Conservation (phyloP, 2,888 invertebrate species). For the Parnassius apollo region DNA sequence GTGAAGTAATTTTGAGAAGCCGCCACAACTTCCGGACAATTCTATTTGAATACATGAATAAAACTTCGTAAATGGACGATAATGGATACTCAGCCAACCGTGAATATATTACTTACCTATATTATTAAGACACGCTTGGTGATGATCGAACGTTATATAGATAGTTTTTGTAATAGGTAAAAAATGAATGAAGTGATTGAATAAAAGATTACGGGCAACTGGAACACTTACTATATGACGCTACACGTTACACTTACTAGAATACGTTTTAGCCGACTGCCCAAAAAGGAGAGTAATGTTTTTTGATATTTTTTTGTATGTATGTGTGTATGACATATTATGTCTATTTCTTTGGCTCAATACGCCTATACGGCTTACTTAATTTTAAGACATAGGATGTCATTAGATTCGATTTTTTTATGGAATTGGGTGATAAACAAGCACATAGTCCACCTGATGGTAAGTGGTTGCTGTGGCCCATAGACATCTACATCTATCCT, state of each 20-base stretch:
- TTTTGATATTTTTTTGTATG: too few relatives aligned
- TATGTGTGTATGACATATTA: too few relatives aligned
- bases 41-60: slow-evolving; percentile 59
- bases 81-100: slow-evolving; percentile 54
- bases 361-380: too few relatives aligned
- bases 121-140: slow-evolving; percentile 18
- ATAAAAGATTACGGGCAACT: slow-evolving; percentile 1
- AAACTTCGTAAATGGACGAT: slow-evolving; percentile 51
- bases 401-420: too few relatives aligned
- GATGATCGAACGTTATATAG: not conserved
- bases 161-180: slow-evolving; percentile 7
- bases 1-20: slow-evolving; percentile 56
- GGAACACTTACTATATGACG: not conserved
- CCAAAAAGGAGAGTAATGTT: too few relatives aligned
- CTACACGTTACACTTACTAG: too few relatives aligned
- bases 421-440: too few relatives aligned
- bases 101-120: slow-evolving; percentile 41
- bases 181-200: slow-evolving; percentile 10
- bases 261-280: not conserved
- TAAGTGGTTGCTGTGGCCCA: too few relatives aligned
- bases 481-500: too few relatives aligned
- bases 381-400: too few relatives aligned
- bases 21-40: slow-evolving; percentile 49
- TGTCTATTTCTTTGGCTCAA: too few relatives aligned
- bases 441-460: too few relatives aligned